Percentiles rank a stretch among this genome's conserved stretches.
These are phyloP conservation scores for Delphinus delphis DNA, from an alignment of 2,113 vertebrate genomes.

Conservation along the genomic window DNA sequence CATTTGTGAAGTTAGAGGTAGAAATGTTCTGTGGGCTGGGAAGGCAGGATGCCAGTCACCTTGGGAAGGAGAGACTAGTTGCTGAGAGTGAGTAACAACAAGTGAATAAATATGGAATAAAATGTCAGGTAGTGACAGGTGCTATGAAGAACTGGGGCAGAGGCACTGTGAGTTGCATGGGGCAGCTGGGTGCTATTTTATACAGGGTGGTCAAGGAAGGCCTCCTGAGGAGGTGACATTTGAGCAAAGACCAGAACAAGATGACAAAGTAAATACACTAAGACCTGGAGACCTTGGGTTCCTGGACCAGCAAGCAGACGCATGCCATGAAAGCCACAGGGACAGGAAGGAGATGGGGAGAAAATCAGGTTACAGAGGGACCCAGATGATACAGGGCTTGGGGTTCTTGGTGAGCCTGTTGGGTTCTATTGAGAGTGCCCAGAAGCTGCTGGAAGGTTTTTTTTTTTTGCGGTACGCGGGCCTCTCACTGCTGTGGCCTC, in stretches of 20 bases:
- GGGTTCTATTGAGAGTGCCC: not conserved
- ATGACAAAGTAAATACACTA: not conserved
- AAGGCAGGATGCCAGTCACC: not conserved
- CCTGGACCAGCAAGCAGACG: not conserved
- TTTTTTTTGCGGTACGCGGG: no score
- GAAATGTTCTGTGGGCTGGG: not conserved
- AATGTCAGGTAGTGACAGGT: not conserved
- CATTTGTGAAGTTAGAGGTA: not conserved
- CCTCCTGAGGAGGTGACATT: not conserved
- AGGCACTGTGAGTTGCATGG: not conserved
- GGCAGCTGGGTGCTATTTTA: not conserved
- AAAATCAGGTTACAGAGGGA: not conserved
- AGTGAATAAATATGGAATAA: not conserved
- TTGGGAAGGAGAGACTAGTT: not conserved
- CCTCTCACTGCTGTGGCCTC: no score
- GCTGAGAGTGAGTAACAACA: not conserved
- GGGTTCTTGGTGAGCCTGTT: not conserved
- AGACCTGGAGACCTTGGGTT: not conserved
- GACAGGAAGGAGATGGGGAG: not conserved
- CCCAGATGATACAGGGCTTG: not conserved
- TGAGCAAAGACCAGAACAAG: not conserved
- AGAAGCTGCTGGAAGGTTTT: not conserved
- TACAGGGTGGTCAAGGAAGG: not conserved
- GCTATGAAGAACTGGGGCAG: not conserved
- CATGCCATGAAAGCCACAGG: not conserved